Percentiles rank a stretch among this genome's conserved stretches.
Conservation (phyloP, 2,797 vertebrate species). For the Myiotriccus ornatus region DNA sequence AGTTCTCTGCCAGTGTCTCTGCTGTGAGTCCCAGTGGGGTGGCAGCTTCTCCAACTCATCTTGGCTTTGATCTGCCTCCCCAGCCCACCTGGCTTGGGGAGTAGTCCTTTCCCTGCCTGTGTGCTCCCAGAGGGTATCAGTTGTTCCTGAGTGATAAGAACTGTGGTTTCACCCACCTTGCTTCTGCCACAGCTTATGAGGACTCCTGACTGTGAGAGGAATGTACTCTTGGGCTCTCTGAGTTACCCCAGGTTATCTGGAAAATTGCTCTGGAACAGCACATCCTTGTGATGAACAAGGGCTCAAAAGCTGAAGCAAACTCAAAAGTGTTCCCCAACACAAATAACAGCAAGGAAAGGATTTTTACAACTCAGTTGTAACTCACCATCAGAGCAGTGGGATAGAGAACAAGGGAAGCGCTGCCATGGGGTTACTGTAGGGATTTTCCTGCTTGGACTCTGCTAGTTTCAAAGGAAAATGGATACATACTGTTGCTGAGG, state of each 20-base stretch:
- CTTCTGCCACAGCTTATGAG: background rate
- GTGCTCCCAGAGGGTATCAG: background rate
- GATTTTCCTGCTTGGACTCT: background rate
- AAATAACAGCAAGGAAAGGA: background rate
- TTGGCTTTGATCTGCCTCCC: background rate
- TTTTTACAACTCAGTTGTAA: background rate
- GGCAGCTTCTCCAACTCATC: background rate
- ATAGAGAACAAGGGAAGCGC: background rate
- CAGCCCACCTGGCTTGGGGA: background rate
- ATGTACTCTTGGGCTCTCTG: background rate
- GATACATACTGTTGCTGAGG: background rate
- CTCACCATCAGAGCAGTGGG: background rate
- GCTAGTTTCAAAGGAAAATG: background rate
- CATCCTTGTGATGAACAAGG: background rate
- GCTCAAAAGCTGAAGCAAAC: background rate
- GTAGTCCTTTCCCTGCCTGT: background rate
- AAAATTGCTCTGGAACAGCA: background rate
- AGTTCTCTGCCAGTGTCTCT: background rate
- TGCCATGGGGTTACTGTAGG: background rate
- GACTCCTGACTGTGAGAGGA: accelerated
- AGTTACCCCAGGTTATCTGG: background rate
- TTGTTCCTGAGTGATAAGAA: background rate
- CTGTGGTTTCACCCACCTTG: background rate
- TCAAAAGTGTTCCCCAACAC: background rate
- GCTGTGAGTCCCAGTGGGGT: accelerated